Conservation (phyloP, 2,797 vertebrate species). For the Sebastolobus alascanus region DNA sequence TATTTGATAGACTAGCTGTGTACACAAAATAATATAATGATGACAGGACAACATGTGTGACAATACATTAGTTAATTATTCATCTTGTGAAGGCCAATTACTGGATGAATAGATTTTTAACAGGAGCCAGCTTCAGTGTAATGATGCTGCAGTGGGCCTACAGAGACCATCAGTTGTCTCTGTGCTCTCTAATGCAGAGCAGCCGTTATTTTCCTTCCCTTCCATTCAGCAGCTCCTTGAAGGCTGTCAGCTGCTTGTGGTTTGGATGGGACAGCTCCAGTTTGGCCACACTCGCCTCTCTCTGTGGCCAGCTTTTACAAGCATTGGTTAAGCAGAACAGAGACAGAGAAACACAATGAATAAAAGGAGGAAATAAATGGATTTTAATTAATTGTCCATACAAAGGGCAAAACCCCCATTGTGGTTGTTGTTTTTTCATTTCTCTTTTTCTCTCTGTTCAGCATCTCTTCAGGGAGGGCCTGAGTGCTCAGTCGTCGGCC, state of each 20-base stretch:
- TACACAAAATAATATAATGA: not conserved
- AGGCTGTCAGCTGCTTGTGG: slow-evolving; percentile 62
- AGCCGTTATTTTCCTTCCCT: slow-evolving; percentile 36
- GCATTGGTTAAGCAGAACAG: slow-evolving; percentile 63
- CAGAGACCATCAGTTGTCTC: slow-evolving; percentile 38
- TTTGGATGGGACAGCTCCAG: slow-evolving; percentile 71
- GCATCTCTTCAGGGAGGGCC: slow-evolving; percentile 69
- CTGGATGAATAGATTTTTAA: slow-evolving; percentile 30
- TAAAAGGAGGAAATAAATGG: slow-evolving; percentile 70
- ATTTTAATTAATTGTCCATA: slow-evolving; percentile 82
- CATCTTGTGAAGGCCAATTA: slow-evolving; percentile 22
- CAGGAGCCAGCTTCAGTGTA: slow-evolving; percentile 28
- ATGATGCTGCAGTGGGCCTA: slow-evolving; percentile 29
- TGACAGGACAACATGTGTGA: not conserved
- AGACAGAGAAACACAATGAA: slow-evolving; percentile 58
- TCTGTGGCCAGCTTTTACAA: slow-evolving; percentile 77
- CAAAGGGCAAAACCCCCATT: slow-evolving; percentile 76
- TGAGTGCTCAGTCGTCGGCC: slow-evolving; percentile 64
- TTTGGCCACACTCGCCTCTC: slow-evolving; percentile 73
- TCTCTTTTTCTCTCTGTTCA: slow-evolving; percentile 50
- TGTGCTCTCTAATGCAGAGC: slow-evolving; percentile 42
- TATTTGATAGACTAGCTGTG: not conserved
- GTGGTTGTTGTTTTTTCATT: slow-evolving; percentile 67
- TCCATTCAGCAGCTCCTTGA: slow-evolving; percentile 54
- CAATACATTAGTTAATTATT: slow-evolving; percentile 31